These are phyloP conservation scores for Drosophila macrospina DNA, from an alignment of 2,888 invertebrate genomes.

Conservation along the genomic window DNA sequence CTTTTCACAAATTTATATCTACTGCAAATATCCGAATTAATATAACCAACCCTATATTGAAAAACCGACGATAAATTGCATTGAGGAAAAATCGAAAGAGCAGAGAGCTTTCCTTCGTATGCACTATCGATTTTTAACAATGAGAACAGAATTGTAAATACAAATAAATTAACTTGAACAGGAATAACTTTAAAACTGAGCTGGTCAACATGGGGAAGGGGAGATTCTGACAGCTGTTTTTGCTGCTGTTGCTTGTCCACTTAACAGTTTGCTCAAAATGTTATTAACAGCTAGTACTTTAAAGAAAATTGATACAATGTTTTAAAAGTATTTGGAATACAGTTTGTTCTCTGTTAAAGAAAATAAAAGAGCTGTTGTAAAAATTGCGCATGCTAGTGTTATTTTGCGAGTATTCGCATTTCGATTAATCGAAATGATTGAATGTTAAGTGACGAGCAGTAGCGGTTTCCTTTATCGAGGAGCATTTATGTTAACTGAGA, in stretches of 20 bases:
- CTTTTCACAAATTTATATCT: background rate
- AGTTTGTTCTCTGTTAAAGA: too few species aligned
- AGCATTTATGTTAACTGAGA: conserved; percentile 15
- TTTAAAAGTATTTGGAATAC: too few species aligned
- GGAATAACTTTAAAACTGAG: background rate
- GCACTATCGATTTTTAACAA: background rate
- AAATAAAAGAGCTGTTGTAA: background rate
- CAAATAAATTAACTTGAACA: background rate
- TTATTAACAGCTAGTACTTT: background rate
- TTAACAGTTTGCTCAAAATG: background rate
- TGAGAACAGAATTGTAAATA: too few species aligned
- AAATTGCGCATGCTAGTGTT: background rate
- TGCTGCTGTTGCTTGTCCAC: background rate
- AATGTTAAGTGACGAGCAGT: conserved; percentile 4
- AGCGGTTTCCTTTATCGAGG: background rate
- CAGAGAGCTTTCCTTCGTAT: background rate
- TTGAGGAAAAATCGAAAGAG: background rate
- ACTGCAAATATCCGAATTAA: too few species aligned
- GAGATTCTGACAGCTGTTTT: background rate
- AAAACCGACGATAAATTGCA: background rate
- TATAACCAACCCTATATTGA: too few species aligned
- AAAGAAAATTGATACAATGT: too few species aligned
- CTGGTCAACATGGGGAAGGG: background rate
- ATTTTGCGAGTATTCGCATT: background rate
- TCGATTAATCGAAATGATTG: background rate